These are phyloP conservation scores for Alligator sinensis DNA, from an alignment of 2,113 vertebrate genomes.

Conservation along the genomic window DNA sequence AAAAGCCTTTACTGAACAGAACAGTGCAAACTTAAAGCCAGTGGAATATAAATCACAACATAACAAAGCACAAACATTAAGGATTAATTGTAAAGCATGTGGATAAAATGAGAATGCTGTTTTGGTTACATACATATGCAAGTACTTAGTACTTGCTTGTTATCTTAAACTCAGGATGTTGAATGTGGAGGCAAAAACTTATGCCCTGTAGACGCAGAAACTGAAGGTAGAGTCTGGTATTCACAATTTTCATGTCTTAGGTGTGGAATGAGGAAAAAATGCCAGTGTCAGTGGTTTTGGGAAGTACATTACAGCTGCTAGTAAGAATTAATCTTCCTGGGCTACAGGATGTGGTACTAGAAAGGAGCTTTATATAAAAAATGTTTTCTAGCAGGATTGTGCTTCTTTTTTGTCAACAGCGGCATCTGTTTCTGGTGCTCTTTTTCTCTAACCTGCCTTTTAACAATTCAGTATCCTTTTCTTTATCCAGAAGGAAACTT, in stretches of 20 bases:
- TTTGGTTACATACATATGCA: not conserved
- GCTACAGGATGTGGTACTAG: not conserved
- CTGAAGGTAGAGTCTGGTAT: too few relatives aligned
- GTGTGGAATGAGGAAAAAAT: not conserved
- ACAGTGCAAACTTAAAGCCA: not conserved
- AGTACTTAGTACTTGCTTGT: not conserved
- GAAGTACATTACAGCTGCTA: not conserved
- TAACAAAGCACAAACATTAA: not conserved
- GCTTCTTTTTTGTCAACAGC: not conserved
- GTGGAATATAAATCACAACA: not conserved
- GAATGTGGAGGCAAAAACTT: too few relatives aligned
- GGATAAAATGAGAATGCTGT: not conserved
- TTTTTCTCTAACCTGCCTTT: not conserved
- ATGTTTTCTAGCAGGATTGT: not conserved
- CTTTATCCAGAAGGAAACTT: not conserved
- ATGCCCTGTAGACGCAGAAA: too few relatives aligned
- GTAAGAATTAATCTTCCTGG: not conserved
- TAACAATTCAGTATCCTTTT: not conserved
- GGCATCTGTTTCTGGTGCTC: not conserved
- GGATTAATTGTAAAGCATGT: not conserved
- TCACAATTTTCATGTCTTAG: not conserved
- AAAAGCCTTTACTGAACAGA: not conserved
- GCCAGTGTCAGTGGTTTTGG: accelerated
- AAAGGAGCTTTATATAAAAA: not conserved
- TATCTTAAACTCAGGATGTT: not conserved